These are phyloP conservation scores for Pentamera pediparva DNA, from an alignment of 53 echinoderm and acorn worm species.

Conservation along the genomic window DNA sequence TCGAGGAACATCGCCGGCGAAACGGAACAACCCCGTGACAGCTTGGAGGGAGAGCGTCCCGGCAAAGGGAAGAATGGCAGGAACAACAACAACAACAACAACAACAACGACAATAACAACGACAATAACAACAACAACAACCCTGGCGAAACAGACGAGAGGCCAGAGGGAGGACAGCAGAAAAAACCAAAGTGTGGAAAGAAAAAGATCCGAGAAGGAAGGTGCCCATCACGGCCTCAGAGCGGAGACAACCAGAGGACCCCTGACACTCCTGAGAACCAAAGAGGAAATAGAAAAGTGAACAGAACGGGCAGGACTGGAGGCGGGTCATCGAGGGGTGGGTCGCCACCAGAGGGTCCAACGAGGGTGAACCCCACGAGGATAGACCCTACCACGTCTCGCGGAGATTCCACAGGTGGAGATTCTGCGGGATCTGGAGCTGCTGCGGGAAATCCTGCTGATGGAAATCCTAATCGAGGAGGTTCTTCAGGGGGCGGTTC, in stretches of 20 bases:
- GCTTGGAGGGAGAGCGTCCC: not conserved
- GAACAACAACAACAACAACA: not conserved
- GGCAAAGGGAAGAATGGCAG: conserved; percentile 12
- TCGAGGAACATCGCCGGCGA: not conserved
- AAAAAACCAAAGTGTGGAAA: not conserved
- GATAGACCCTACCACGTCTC: not conserved
- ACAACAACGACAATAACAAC: not conserved
- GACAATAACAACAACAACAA: not conserved
- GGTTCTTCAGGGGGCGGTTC: no score
- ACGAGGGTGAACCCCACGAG: no score
- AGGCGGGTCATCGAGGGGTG: not conserved
- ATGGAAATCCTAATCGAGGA: no score
- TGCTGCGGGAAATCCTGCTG: no score
- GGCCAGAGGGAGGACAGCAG: not conserved
- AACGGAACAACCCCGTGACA: not conserved
- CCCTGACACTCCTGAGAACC: conserved; percentile 12
- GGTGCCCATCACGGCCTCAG: no score
- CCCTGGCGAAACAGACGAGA: not conserved
- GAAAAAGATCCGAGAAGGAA: not conserved
- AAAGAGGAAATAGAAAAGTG: conserved; percentile 22
- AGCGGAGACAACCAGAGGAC: conserved; percentile 1
- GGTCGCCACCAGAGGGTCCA: conserved; percentile 1
- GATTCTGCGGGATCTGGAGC: no score
- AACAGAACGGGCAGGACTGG: conserved; percentile 16
- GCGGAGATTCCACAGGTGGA: not conserved